Percentiles rank a stretch among this genome's conserved stretches.
Conservation (phyloP, 1,140 invertebrate genomes). For the Oryzaephilus surinamensis region DNA sequence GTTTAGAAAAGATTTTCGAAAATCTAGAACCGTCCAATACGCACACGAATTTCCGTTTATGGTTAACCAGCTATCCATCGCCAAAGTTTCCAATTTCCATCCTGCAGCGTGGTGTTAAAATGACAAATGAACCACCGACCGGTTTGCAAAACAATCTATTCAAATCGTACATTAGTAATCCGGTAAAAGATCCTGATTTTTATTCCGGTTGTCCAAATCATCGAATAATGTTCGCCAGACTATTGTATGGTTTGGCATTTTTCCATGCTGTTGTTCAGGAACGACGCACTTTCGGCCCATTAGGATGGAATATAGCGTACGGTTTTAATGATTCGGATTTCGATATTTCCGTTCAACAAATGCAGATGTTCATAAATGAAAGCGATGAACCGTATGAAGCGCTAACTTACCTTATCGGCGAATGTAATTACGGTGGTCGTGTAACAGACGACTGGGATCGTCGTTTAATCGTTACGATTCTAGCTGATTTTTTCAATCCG, state of each 20-base stretch:
- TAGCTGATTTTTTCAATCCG: slow-evolving; percentile 69
- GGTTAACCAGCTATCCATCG: slow-evolving; percentile 88
- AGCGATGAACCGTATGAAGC: slow-evolving; percentile 73
- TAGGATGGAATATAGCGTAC: slow-evolving; percentile 93
- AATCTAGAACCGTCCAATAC: slow-evolving; percentile 66
- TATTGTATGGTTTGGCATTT: slow-evolving; percentile 83
- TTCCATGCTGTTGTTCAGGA: slow-evolving; percentile 92
- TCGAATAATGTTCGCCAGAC: slow-evolving; percentile 61
- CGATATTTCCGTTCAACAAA: slow-evolving; percentile 78
- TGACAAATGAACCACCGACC: slow-evolving; percentile 88
- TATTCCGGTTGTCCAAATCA: slow-evolving; percentile 55
- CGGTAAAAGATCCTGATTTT: slow-evolving; percentile 60
- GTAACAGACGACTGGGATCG: slow-evolving; percentile 91
- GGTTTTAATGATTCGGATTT: slow-evolving; percentile 93
- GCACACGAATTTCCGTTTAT: slow-evolving; percentile 64
- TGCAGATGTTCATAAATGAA: slow-evolving; percentile 63
- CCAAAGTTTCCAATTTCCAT: slow-evolving; percentile 77
- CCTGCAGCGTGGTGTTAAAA: slow-evolving; percentile 84
- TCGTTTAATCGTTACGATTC: slow-evolving; percentile 68
- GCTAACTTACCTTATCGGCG: slow-evolving; percentile 79
- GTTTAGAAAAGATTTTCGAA: slow-evolving; percentile 67
- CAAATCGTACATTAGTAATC: slow-evolving; percentile 72
- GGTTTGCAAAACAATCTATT: slow-evolving; percentile 79
- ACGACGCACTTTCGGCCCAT: slow-evolving; percentile 77
- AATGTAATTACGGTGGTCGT: slow-evolving; percentile 93